phyloP scores from a whole-genome alignment of 2,888 invertebrate species.

The Lasioglossum leucozonium region DNA sequence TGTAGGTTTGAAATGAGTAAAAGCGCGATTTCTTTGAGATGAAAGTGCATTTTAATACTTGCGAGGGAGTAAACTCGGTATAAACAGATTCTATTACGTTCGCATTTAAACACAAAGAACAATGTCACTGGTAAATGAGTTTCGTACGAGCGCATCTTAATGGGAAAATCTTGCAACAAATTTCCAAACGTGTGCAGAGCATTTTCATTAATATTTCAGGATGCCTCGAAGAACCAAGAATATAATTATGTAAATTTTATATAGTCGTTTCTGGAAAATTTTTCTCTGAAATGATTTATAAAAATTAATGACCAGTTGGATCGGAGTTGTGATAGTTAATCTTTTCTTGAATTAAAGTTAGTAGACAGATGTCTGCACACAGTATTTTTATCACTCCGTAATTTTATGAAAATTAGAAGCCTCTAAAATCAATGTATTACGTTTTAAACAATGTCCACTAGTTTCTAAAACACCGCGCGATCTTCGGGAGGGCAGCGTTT shows the following conservation, averaged over 20 bases:
- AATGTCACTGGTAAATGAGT: not conserved
- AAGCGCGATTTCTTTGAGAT: not conserved
- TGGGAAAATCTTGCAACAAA: not conserved
- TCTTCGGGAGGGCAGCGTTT: not conserved
- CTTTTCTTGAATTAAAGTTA: not conserved
- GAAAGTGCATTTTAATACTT: not conserved
- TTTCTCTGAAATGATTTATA: no score
- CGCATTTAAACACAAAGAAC: not conserved
- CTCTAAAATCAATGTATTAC: not conserved
- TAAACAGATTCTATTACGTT: not conserved
- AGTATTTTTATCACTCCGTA: not conserved
- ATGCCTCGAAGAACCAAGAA: not conserved
- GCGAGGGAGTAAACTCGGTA: not conserved
- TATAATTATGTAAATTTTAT: not conserved
- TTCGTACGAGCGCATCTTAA: not conserved
- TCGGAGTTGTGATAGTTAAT: not conserved
- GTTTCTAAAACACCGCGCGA: not conserved
- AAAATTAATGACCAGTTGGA: no score
- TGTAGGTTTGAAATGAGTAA: not conserved
- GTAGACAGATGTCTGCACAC: not conserved
- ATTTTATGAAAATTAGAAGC: not conserved
- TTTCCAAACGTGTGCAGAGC: not conserved
- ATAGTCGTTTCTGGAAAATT: not conserved
- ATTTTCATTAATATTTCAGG: not conserved
- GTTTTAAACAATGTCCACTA: not conserved